A percentile compares a stretch with the other conserved stretches of the same genome.
Conservation (phyloP, 2,797 vertebrate genomes). For the Alcedo atthis region DNA sequence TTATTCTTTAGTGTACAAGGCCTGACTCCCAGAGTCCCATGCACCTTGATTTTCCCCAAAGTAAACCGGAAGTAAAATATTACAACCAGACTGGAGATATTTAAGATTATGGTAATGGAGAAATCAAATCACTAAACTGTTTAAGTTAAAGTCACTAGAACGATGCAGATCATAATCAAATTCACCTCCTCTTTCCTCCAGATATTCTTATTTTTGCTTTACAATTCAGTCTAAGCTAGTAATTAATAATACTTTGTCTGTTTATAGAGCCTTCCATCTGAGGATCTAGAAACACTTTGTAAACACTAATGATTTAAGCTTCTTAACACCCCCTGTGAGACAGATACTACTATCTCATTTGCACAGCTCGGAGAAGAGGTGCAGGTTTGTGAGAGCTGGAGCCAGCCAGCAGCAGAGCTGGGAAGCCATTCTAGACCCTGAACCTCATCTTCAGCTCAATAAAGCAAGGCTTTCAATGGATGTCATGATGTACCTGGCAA, state of each 20-base stretch:
- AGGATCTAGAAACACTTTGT: constrained; percentile 60
- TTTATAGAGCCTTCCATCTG: constrained; percentile 47
- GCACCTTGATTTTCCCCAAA: neutral
- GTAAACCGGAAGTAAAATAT: neutral
- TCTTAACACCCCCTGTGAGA: constrained; percentile 54
- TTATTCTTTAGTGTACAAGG: neutral
- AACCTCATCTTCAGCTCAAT: neutral
- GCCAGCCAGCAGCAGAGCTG: neutral
- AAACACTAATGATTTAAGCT: constrained; percentile 67
- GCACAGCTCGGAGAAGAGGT: neutral
- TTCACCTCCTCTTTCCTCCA: neutral
- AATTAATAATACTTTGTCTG: constrained; percentile 51
- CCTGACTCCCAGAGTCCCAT: fast-evolving
- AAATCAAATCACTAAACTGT: neutral
- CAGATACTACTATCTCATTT: constrained; percentile 47
- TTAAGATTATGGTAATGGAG: neutral
- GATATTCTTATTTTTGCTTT: constrained; percentile 16
- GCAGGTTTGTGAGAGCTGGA: neutral
- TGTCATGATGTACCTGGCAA: neutral
- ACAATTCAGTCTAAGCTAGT: neutral
- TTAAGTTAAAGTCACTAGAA: neutral
- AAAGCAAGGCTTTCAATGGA: neutral
- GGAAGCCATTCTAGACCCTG: neutral
- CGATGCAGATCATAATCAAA: neutral
- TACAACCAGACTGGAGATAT: neutral